Evolutionary conservation across 2,113 vertebrate species (phyloP).

Genomic region (Gulo gulo): DNA sequence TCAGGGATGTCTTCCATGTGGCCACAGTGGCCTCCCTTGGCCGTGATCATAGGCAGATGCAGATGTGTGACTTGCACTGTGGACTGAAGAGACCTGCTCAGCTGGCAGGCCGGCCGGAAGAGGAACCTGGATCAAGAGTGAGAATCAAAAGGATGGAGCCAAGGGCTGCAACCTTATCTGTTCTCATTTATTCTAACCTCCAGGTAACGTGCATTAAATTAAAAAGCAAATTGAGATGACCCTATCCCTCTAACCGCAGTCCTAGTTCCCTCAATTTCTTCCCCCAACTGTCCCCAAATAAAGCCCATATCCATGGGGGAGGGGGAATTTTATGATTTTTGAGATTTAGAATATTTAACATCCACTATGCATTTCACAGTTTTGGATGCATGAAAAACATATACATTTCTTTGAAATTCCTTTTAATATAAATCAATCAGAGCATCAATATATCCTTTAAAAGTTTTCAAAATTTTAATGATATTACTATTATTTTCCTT

Average conservation of each 20-base stretch:
- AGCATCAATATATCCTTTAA: background rate
- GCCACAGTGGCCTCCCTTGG: conserved; percentile 94
- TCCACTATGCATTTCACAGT: background rate
- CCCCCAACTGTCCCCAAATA: conserved; percentile 39
- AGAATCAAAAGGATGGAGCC: conserved; percentile 95
- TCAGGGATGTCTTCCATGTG: conserved; percentile 95
- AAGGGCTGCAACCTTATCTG: conserved; percentile 95
- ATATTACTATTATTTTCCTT: background rate
- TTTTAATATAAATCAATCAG: background rate
- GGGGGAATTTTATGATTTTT: background rate
- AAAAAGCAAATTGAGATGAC: conserved; percentile 35
- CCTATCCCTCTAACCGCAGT: background rate
- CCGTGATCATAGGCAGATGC: conserved; percentile 84
- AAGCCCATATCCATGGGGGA: conserved; percentile 61
- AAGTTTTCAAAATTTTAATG: background rate
- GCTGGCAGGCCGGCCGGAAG: conserved; percentile 89
- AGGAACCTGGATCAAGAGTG: conserved; percentile 85
- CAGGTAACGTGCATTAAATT: conserved; percentile 51
- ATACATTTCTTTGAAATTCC: background rate
- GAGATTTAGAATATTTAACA: background rate
- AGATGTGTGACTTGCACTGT: conserved; percentile 85
- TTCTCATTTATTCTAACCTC: conserved; percentile 52
- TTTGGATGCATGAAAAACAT: background rate
- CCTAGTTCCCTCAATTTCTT: background rate
- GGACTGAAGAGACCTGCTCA: conserved; percentile 92